Conservation (phyloP, 2,888 invertebrate species). For the Drosophila birchii region DNA sequence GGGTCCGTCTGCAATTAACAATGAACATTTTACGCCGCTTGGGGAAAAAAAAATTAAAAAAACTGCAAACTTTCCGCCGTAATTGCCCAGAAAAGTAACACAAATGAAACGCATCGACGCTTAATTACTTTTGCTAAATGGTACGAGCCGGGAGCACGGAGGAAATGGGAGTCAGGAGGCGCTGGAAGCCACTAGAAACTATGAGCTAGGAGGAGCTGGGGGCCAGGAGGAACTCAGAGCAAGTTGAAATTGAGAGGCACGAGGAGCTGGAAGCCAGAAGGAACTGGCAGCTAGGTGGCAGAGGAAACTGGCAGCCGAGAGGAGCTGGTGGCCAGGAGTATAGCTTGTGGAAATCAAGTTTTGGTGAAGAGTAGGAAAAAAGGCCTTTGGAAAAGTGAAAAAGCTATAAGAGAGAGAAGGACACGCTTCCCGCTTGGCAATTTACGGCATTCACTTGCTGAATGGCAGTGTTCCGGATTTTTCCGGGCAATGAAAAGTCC, state of each 20-base stretch:
- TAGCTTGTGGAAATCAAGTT: not conserved
- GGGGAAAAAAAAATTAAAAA: not conserved
- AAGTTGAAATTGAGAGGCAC: not conserved
- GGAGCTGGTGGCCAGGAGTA: not conserved
- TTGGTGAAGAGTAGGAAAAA: not conserved
- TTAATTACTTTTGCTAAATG: constrained; percentile 79
- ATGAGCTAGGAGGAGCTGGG: not conserved
- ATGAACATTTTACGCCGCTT: constrained; percentile 72
- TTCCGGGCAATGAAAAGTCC: not conserved
- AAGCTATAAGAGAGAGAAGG: not conserved
- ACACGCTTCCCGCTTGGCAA: not conserved
- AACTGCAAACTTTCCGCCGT: constrained; percentile 66
- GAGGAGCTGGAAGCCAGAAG: not conserved
- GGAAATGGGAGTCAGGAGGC: not conserved
- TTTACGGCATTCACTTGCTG: constrained; percentile 38
- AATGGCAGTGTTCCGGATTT: constrained; percentile 9
- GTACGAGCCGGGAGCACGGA: constrained; percentile 39
- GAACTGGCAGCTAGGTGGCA: too few relatives aligned
- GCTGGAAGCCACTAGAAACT: not conserved
- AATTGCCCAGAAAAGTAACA: constrained; percentile 81
- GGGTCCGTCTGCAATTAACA: constrained; percentile 65
- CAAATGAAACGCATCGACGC: constrained; percentile 80
- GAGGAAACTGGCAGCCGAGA: too few relatives aligned
- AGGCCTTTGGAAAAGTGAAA: not conserved
- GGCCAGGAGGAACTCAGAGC: constrained; percentile 29